Evolutionary conservation across 1,140 invertebrate genomes (phyloP).

Genomic region (Papilio helenus): DNA sequence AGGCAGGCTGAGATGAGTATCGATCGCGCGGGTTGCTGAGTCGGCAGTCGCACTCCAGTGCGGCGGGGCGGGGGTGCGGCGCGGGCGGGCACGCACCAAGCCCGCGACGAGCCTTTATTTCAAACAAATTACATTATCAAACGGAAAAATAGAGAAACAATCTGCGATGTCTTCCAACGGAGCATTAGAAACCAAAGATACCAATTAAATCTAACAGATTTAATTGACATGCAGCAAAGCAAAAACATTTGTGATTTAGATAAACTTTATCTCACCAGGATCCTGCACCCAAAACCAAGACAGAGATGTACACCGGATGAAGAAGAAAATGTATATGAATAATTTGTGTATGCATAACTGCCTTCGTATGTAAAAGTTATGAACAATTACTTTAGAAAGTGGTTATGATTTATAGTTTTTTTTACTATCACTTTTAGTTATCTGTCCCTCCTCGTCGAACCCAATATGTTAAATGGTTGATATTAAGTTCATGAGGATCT

Average conservation of each 20-base stretch:
- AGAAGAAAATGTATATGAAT: no score
- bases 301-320: no score
- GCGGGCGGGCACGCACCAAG: conserved; percentile 53
- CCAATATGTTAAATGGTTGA: not conserved
- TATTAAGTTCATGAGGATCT: conserved; percentile 22
- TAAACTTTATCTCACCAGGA: no score
- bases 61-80: conserved; percentile 49
- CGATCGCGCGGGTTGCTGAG: conserved; percentile 69
- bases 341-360: no score
- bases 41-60: conserved; percentile 62
- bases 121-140: conserved; percentile 20
- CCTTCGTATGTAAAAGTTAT: no score
- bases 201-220: not conserved
- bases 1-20: conserved; percentile 68
- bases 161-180: not conserved
- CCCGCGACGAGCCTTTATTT: conserved; percentile 13
- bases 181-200: not conserved
- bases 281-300: no score
- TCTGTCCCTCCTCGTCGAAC: no score
- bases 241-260: no score
- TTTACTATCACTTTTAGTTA: no score
- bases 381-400: no score
- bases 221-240: no score
- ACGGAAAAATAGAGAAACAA: not conserved
- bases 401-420: no score